Evolutionary conservation across 2,797 vertebrate genomes (phyloP), one percentile per base, ranked within the genome.

Genomic region (Gallinago nigripennis): DNA sequence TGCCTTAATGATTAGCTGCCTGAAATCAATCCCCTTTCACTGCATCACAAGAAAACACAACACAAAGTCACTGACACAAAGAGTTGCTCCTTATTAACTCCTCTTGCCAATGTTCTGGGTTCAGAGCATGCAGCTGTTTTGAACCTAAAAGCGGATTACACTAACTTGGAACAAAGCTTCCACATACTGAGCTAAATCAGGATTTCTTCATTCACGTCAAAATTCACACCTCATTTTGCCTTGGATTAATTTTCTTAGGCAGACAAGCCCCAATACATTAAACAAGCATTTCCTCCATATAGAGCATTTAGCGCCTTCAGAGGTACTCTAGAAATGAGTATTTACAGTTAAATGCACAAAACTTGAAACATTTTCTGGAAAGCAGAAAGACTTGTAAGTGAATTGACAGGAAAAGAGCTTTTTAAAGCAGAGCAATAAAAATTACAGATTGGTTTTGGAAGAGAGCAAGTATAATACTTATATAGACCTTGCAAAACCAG

Each of bases 221-320:
- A 94, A 92, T 76, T 96, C 91, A 92, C 92, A 94, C 90, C 56
- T 94, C 88, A 73, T 92, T 95, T 93, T 94, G 70, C 14, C 53
- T 78, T 72, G 48, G 46, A 88, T 85, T 90, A 86, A 89, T 92
- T 66, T 94, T 83, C 73, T 92, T 69, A 86, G 63, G 80, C 72
- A 96, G 93, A 92, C 57, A 93, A 83, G 24, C 68, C 45, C 37
- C 39, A 56, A 82, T 57, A 63, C 17, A 81, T 14, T 89, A 63
- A 80, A 68, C 18, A 76, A 84, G 63, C 43, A 86, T 82, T 80
- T 93, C 37, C 33, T 94, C 45, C 2, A 39, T 64, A 90, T 60
- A 70, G 43, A 90, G 56, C 28, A 82, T 77, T 90, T 79, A 92
- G 86, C 63, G 61, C 66, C 46, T 76, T 76, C 15, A 88, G 23